Evolutionary conservation across 2,113 vertebrate species (phyloP).

Genomic region (Thomomys bottae): DNA sequence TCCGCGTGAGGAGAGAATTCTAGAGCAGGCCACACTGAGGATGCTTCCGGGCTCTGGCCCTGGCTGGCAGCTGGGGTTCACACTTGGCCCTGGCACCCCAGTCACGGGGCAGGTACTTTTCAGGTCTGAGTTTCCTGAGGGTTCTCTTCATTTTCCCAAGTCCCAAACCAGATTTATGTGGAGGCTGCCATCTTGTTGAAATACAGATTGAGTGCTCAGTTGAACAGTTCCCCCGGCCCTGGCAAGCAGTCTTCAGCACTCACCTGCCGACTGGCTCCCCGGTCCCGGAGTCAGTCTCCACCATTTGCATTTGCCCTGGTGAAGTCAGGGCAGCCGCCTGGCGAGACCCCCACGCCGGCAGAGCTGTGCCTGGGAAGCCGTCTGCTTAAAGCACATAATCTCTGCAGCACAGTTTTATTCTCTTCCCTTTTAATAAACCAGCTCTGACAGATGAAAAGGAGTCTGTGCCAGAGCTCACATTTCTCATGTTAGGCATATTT

Average conservation of each 20-base stretch:
- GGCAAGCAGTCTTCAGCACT: neutral
- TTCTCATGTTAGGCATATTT: conserved; percentile 83
- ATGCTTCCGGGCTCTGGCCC: neutral
- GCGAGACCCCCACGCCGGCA: neutral
- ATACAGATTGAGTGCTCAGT: neutral
- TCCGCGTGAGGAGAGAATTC: neutral
- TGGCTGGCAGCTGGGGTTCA: neutral
- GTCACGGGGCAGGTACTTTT: neutral
- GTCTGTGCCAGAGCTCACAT: conserved; percentile 64
- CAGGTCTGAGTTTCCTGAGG: neutral
- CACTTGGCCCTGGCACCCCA: neutral
- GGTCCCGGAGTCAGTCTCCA: neutral
- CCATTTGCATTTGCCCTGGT: conserved; percentile 25
- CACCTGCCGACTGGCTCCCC: conserved; percentile 22
- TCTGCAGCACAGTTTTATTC: conserved; percentile 27
- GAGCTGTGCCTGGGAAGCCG: neutral
- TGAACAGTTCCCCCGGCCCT: neutral
- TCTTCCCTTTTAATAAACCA: conserved; percentile 60
- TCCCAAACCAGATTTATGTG: neutral
- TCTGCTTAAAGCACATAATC: conserved; percentile 24
- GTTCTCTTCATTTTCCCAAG: neutral
- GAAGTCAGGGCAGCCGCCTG: neutral
- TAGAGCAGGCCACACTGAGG: neutral
- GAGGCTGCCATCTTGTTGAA: neutral
- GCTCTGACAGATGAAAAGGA: conserved; percentile 62